phyloP scores from a whole-genome alignment of 2,113 vertebrate genomes.

The Cephalopterus ornatus region DNA sequence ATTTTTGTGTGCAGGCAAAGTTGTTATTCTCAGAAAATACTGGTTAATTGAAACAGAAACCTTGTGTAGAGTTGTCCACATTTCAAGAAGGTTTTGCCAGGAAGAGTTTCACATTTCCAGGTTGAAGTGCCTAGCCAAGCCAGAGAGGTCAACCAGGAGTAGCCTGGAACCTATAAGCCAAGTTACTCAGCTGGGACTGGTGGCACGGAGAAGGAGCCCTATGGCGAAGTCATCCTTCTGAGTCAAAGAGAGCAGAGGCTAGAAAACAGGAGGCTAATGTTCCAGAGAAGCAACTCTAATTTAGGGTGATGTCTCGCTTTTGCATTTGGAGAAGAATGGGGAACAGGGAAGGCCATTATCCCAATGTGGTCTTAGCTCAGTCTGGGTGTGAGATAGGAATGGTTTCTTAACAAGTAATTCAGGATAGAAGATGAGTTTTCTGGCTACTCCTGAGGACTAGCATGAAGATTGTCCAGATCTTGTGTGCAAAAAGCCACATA shows the following conservation, averaged over 20 bases:
- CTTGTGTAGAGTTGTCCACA: background rate
- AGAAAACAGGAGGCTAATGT: background rate
- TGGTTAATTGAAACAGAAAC: constrained; percentile 7
- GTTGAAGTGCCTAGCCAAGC: background rate
- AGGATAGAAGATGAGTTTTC: background rate
- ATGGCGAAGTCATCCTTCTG: background rate
- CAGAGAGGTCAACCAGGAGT: background rate
- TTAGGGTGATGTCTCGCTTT: background rate
- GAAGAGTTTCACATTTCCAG: background rate
- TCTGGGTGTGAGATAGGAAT: background rate
- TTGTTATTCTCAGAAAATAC: background rate
- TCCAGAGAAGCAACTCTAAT: background rate
- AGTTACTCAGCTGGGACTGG: background rate
- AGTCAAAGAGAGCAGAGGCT: background rate
- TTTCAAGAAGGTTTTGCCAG: background rate
- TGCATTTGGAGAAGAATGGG: background rate
- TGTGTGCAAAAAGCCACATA: background rate
- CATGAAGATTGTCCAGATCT: background rate
- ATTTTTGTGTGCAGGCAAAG: background rate
- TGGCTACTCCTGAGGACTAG: background rate
- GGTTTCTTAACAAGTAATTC: background rate
- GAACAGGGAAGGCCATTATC: background rate
- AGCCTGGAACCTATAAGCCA: background rate
- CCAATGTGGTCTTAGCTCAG: background rate
- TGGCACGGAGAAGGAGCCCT: background rate